phyloP scores from a whole-genome alignment of 2,113 vertebrate species.

The Riparia riparia region DNA sequence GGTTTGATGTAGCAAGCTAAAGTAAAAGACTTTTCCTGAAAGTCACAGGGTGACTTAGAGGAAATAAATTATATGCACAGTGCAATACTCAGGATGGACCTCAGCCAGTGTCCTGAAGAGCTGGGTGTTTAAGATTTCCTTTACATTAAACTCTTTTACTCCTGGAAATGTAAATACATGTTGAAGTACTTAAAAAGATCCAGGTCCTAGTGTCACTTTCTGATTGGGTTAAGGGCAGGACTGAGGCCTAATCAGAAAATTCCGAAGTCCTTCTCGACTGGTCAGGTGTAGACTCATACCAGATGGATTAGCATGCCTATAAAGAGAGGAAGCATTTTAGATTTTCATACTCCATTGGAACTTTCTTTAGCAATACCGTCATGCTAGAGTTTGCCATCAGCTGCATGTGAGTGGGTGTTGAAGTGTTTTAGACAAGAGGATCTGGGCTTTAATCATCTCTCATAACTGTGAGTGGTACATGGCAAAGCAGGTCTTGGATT shows the following conservation, averaged over 20 bases:
- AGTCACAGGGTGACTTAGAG: not conserved
- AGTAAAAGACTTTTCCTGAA: not conserved
- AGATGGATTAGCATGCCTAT: not conserved
- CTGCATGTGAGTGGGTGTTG: not conserved
- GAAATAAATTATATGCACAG: not conserved
- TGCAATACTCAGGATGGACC: not conserved
- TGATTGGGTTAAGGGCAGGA: not conserved
- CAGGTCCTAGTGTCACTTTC: not conserved
- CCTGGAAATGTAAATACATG: not conserved
- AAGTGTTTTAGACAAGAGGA: not conserved
- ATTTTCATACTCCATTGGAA: not conserved
- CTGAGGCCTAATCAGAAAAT: not conserved
- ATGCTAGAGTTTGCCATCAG: not conserved
- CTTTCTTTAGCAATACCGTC: not conserved
- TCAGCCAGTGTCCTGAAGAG: not conserved
- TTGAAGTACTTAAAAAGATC: not conserved
- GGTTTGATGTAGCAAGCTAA: not conserved
- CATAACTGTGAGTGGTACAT: not conserved
- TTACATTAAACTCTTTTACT: not conserved
- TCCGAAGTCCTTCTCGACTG: fast-evolving
- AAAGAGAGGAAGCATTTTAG: not conserved
- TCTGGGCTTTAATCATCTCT: not conserved
- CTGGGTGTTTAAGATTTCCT: not conserved
- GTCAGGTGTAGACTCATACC: not conserved
- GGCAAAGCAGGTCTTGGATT: not conserved